A percentile compares a stretch with the other conserved stretches of the same genome.
These are phyloP conservation scores for Neoniphon sammara DNA, from an alignment of 2,797 vertebrate species.

Conservation along the genomic window DNA sequence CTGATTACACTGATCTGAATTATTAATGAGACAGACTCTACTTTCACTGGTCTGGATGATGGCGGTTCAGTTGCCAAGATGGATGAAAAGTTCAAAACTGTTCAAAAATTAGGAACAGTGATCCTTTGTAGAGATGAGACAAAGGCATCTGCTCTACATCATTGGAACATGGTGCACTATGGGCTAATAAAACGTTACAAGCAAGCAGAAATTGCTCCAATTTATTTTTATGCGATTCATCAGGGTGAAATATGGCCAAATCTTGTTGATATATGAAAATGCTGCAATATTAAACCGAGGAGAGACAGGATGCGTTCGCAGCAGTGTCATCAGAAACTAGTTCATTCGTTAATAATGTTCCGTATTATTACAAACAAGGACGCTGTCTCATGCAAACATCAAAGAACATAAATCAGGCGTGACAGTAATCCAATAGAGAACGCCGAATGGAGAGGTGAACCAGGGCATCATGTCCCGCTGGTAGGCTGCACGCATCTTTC, in stretches of 20 bases:
- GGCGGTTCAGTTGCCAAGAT: conserved; percentile 45
- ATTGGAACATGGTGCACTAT: neutral
- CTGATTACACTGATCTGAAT: conserved; percentile 69
- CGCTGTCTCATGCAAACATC: neutral
- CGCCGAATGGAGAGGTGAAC: neutral
- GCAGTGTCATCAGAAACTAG: neutral
- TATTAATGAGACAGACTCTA: conserved; percentile 72
- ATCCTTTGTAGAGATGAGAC: neutral
- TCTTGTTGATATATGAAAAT: neutral
- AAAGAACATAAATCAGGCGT: conserved; percentile 17
- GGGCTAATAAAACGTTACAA: neutral
- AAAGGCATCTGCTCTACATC: neutral
- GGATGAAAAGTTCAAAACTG: conserved; percentile 18
- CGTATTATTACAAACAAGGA: neutral
- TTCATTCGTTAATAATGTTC: neutral
- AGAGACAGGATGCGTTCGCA: neutral
- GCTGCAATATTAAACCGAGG: neutral
- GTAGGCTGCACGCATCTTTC: neutral
- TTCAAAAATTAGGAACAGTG: neutral
- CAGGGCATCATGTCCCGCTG: neutral
- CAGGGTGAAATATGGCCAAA: neutral
- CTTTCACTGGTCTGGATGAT: conserved; percentile 63
- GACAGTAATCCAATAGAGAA: neutral
- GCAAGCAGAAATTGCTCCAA: neutral
- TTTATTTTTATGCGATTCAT: neutral